Base-by-base conservation (phyloP, 2,888 invertebrate genomes). In the Drosophila rubida region DNA sequence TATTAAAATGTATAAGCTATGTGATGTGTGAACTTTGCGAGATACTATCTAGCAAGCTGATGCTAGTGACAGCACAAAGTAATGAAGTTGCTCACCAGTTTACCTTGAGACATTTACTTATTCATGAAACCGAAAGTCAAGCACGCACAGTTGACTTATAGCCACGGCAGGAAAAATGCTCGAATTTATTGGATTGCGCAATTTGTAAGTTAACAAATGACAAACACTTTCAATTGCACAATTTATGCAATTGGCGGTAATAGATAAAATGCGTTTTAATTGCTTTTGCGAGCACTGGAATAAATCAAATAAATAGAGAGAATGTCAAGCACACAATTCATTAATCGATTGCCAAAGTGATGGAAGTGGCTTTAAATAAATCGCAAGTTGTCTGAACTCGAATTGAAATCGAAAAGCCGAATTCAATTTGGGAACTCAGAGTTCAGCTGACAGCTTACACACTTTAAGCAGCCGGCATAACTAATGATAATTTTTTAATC, bases 401-500 rank as follows among this genome's bases (percentile, higher is more conserved):
- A 14, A 14, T 37, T 37, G 35, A 37, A 37, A 13, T 2, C 2
- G 2, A 37, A 37, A 37, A 14, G 14, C 35, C 2, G 14, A 37
- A 37, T 37, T 37, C 35, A 37, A 37, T 37, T 37, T 37, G 14
- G 14, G 35, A 37, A 7, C 7, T 37, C 35, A 6, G 14, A 13
- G 35, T 14, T 37, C 1, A 14, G 14, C 35, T 37, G 35, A 14
- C 35, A 37, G 13, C 35, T 35, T 35, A 13, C 2, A 35, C 13
- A 14, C 27, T 2, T 25, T 35, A 9, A 3, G 13, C 37, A 23
- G 11, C 16, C 14, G 6, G 14, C 11, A 32, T 27, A 48, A 58
- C 53, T 48, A 53, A 65, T 45, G 73, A 50, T 54, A 54, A 66
- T 50, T 30, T 23, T 57, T 42, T 48, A 53, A 49, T 53, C 30